Conservation (phyloP, 2,888 invertebrate genomes). For the Drosophila stalkeri region DNA sequence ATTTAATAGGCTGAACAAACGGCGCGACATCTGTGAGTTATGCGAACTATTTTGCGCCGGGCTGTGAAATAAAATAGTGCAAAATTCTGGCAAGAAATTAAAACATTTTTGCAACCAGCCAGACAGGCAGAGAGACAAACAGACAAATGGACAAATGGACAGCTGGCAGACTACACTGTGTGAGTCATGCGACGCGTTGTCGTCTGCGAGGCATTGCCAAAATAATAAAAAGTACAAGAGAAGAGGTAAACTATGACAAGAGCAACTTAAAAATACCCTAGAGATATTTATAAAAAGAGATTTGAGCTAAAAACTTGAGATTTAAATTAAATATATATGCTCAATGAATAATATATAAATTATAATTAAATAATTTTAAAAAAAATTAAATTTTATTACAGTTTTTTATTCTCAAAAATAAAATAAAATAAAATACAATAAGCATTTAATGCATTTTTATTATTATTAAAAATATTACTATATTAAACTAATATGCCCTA, state of each 20-base stretch:
- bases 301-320: neutral
- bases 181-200: conserved; percentile 60
- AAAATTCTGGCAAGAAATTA: conserved; percentile 57
- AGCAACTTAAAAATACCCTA: neutral
- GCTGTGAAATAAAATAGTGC: conserved; percentile 40
- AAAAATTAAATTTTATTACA: too few species aligned
- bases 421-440: too few species aligned
- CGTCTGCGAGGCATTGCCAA: conserved; percentile 61
- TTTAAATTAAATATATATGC: neutral
- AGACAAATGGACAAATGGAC: conserved; percentile 44
- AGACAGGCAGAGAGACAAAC: conserved; percentile 25
- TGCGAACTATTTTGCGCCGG: conserved; percentile 42
- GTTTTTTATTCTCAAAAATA: too few species aligned
- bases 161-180: conserved; percentile 33
- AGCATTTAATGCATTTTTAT: too few species aligned
- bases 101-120: conserved; percentile 55
- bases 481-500: neutral
- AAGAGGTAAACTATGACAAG: neutral
- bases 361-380: neutral
- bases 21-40: conserved; percentile 58
- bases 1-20: conserved; percentile 51
- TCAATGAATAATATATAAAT: neutral
- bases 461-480: neutral
- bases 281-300: neutral
- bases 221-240: conserved; percentile 28